phyloP scores from a whole-genome alignment of 2,113 vertebrate genomes.

The Nematolebias whitei region DNA sequence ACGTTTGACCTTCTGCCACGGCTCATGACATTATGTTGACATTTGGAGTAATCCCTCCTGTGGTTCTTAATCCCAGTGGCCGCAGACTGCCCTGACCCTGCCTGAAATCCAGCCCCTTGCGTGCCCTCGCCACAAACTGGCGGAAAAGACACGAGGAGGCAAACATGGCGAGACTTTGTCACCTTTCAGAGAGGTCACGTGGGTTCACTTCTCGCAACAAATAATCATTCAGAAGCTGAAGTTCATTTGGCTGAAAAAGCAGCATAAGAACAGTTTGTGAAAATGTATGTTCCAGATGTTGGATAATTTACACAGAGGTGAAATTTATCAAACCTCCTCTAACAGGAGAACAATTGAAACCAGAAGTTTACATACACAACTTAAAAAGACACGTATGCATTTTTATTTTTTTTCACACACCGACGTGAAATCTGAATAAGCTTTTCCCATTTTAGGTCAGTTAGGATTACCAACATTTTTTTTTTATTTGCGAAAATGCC shows the following conservation, averaged over 20 bases:
- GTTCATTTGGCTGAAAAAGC: background rate
- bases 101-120: slow-evolving; percentile 35
- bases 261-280: background rate
- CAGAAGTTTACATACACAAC: no score
- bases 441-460: no score
- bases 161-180: slow-evolving; percentile 17
- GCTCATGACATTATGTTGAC: slow-evolving; percentile 80
- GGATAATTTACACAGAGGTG: background rate
- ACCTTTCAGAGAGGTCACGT: slow-evolving; percentile 2
- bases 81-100: slow-evolving; percentile 54
- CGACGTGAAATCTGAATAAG: no score
- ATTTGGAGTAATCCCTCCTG: slow-evolving; percentile 79
- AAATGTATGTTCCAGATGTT: background rate
- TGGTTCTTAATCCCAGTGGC: slow-evolving; percentile 69
- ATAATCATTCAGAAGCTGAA: background rate
- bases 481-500: no score
- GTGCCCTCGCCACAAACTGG: slow-evolving; percentile 24
- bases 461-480: no score
- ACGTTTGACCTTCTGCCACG: slow-evolving; percentile 76
- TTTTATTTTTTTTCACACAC: no score
- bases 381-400: no score
- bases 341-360: no score
- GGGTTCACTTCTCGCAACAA: slow-evolving; percentile 1
- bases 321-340: background rate
- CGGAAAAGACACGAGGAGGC: slow-evolving; percentile 26